Base-by-base conservation (phyloP, 2,113 vertebrate species). In the Brienomyrus brachyistius region DNA sequence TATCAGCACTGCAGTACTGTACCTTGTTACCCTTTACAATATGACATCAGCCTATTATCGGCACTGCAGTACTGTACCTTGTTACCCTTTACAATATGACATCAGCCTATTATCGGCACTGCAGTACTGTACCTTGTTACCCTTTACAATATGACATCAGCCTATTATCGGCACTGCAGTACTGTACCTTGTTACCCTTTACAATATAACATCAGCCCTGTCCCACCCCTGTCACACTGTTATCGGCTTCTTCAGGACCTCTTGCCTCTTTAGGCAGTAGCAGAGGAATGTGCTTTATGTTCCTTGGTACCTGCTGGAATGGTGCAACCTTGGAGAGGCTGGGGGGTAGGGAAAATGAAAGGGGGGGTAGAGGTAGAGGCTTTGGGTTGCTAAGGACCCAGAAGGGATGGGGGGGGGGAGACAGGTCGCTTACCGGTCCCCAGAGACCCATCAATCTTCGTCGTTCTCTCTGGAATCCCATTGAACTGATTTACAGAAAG, bases 401-500 rank as follows among this genome's bases (percentile, higher is more conserved):
- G 93, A 93, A 93, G 59, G 88, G n/a, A 84, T 90, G 88, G 92
- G 91, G 91, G 95, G 62, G 93, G 91, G 91, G 95, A 93, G 94
- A 95, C 92, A 91, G 51, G 77, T 62, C 89, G 87, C 93, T 94
- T 94, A 94, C 90, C 93, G 90, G 90, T 86, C 95, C 90, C 88
- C 10, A 13, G 92, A 93, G 95, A 95, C 93, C 94, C 94, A 94
- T 96, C 94, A 94, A 87, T 96, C 94, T 95, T 93, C 85, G 87
- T 90, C 90, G 66, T 93, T 93, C 93, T 95, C 94, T 92, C 94
- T 96, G 92, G 94, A 96, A 96, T 96, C 92, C 80, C 90, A 94
- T 93, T 95, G 93, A 97, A 92, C 93, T 95, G 88, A 94, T 92
- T 96, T 95, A 93, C 90, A 93, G 91, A 91, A 91, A 92, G 86